Evolutionary conservation across 1,140 invertebrate species (phyloP).

Genomic region (Formica selysi): DNA sequence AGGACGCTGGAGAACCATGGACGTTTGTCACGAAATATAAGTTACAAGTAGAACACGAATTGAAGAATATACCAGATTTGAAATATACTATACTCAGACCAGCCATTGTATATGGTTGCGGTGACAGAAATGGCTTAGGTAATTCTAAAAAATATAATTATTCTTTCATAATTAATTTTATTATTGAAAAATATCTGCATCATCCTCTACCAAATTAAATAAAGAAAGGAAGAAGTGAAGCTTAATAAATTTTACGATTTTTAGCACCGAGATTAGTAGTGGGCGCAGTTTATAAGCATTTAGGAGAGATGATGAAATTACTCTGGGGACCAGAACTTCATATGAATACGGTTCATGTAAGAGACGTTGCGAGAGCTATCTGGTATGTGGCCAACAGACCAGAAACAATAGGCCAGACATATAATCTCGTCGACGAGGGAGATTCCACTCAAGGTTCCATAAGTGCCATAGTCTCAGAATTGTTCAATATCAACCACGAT

Average conservation of each 20-base stretch:
- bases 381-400: conserved; percentile 89
- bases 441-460: conserved; percentile 94
- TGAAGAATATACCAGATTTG: conserved; percentile 90
- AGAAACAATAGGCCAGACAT: conserved; percentile 88
- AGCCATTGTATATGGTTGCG: conserved; percentile 94
- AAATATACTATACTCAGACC: conserved; percentile 94
- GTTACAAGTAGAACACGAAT: conserved; percentile 92
- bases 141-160: conserved; percentile 58
- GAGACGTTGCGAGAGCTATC: conserved; percentile 93
- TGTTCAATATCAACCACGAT: conserved; percentile 95
- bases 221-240: neutral
- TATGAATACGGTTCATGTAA: conserved; percentile 95
- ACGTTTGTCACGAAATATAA: conserved; percentile 94
- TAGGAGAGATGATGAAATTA: conserved; percentile 96
- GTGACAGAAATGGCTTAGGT: conserved; percentile 94
- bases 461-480: conserved; percentile 92
- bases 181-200: neutral
- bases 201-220: neutral
- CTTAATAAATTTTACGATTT: conserved; percentile 60
- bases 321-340: conserved; percentile 94
- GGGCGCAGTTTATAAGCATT: conserved; percentile 95
- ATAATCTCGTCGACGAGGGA: conserved; percentile 94
- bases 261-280: conserved; percentile 94
- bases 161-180: neutral
- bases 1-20: conserved; percentile 92